Conservation (phyloP, 2,797 vertebrate species). For the Oreochromis mossambicus region DNA sequence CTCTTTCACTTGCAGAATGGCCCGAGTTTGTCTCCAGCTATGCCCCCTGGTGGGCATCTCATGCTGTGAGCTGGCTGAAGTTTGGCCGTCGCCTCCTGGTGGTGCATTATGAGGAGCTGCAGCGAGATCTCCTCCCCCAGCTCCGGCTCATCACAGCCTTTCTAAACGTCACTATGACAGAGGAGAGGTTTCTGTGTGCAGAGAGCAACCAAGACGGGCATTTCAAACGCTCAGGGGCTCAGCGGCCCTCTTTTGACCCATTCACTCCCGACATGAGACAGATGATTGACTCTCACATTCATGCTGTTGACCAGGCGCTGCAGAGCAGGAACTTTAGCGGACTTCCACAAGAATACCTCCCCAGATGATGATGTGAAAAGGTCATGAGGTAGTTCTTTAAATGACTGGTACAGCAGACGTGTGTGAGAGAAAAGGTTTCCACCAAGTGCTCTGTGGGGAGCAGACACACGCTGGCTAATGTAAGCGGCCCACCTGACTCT, state of each 20-base stretch:
- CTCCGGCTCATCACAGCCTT: slow-evolving; percentile 85
- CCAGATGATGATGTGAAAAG: slow-evolving; percentile 81
- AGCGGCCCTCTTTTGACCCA: slow-evolving; percentile 80
- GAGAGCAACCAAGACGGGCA: slow-evolving; percentile 92
- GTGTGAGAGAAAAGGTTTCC: background rate
- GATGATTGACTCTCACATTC: slow-evolving; percentile 85
- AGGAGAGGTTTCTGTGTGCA: slow-evolving; percentile 89
- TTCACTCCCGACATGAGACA: slow-evolving; percentile 89
- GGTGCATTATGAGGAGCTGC: slow-evolving; percentile 92
- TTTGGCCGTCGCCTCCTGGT: slow-evolving; percentile 85
- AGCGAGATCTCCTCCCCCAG: slow-evolving; percentile 80
- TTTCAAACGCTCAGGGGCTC: slow-evolving; percentile 84
- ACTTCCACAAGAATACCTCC: slow-evolving; percentile 87
- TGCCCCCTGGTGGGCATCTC: slow-evolving; percentile 95
- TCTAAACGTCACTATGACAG: slow-evolving; percentile 81
- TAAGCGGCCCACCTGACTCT: slow-evolving; percentile 18
- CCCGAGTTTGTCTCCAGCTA: slow-evolving; percentile 94
- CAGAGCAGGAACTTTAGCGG: slow-evolving; percentile 84
- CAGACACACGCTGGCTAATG: background rate
- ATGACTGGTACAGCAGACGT: background rate
- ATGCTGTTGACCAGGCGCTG: slow-evolving; percentile 85
- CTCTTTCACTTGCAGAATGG: slow-evolving; percentile 80
- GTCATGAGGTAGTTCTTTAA: background rate
- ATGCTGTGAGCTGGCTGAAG: slow-evolving; percentile 89
- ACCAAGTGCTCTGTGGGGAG: background rate